These are phyloP conservation scores for Aldabrachelys gigantea DNA, from an alignment of 2,113 vertebrate species.

Conservation along the genomic window DNA sequence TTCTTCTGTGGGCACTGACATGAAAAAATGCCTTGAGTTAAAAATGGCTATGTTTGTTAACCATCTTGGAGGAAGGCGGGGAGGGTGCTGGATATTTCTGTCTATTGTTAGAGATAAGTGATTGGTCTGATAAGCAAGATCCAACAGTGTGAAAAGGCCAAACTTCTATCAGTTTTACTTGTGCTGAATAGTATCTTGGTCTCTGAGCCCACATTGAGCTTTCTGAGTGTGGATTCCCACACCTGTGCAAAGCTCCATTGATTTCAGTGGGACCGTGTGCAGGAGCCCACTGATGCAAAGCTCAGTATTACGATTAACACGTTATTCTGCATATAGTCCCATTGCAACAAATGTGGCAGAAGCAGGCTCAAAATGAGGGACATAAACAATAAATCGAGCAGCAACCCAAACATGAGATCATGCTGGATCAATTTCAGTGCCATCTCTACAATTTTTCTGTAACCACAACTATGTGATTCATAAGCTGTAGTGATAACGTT, in stretches of 20 bases:
- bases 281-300: neutral
- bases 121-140: neutral
- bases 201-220: neutral
- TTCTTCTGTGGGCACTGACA: neutral
- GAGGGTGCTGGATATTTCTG: neutral
- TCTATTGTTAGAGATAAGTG: neutral
- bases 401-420: neutral
- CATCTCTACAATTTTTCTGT: neutral
- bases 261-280: accelerated
- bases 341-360: neutral
- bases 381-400: neutral
- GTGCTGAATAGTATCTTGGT: neutral
- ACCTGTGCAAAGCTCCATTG: neutral
- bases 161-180: neutral
- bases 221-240: neutral
- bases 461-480: neutral
- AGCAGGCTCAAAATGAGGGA: neutral
- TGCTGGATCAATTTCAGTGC: neutral
- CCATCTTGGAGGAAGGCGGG: neutral
- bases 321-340: neutral
- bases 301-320: neutral
- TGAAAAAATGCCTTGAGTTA: neutral
- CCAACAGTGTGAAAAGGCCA: neutral
- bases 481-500: neutral
- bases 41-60: neutral